Base-by-base conservation (phyloP, 2,113 vertebrate genomes). In the Hypocryptadius cinnamomeus region DNA sequence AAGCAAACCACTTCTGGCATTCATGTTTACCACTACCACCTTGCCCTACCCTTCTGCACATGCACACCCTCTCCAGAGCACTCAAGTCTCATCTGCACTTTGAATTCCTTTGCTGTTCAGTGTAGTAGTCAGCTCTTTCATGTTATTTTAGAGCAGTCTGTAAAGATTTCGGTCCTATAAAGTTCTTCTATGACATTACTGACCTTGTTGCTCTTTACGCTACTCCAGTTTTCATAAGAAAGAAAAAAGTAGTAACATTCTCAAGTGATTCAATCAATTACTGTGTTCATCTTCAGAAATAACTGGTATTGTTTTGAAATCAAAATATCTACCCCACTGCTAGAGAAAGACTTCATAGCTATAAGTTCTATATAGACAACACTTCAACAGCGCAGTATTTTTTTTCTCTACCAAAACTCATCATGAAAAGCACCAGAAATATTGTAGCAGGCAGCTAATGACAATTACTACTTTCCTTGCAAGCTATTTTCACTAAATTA, bases 191-290 rank as follows among this genome's bases (percentile, higher is more conserved):
- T 44, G 71, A 79, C 82, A 69, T 89, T 85, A 76, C 60, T 81
- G 88, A 92, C 89, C 66, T 93, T 65, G 30, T 66, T 85, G 68
- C 74, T 92, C 78, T 92, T 95, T 48, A 73, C 0, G 1, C 24
- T 92, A 91, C 79, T 95, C 54, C 31, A 65, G 66, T 81, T 92
- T 89, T 69, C 53, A 3, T 33, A 69, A 71, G 64, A 91, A 95
- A 92, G 59, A 94, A 88, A 23, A 79, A 82, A 71, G 84, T 35
- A 61, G 31, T 68, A 91, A 50, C 94, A 76, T 54, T 64, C 85
- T 92, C 68, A 90, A 89, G 85, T 64, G 79, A 95, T 95, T 92
- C 87, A 95, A 94, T 90, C 66, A 92, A 92, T 39, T 79, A 84
- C 64, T 17, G 13, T 31, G 60, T 37, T 92, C 71, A 37, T 85